phyloP scores from a whole-genome alignment of 2,113 vertebrate species.

The Sorex araneus region DNA sequence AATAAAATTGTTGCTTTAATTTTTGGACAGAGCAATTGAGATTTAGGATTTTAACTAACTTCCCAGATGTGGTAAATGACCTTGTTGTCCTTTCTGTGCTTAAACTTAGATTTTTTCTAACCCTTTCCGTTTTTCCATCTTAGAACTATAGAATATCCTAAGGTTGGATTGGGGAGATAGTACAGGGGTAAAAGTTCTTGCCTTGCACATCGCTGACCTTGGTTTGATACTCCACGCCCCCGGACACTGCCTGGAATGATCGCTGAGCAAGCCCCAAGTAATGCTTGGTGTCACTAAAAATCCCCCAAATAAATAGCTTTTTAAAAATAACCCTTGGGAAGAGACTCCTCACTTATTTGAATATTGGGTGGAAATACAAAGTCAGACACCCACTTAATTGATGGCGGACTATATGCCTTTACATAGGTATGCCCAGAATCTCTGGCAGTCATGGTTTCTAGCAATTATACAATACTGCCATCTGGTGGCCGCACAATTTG shows the following conservation, averaged over 20 bases:
- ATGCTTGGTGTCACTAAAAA: too few species aligned
- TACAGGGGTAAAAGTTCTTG: too few species aligned
- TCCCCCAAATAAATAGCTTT: too few species aligned
- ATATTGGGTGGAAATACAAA: conserved; percentile 36
- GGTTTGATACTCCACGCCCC: too few species aligned
- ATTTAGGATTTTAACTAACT: neutral
- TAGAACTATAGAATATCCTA: conserved; percentile 3
- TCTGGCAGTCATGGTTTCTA: neutral
- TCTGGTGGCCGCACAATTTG: conserved; percentile 60
- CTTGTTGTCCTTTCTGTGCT: neutral
- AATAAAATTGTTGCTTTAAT: conserved; percentile 31
- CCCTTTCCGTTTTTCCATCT: conserved; percentile 52
- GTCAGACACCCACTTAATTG: neutral
- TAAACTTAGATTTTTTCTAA: conserved; percentile 44
- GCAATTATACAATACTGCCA: conserved; percentile 77
- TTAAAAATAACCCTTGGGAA: neutral
- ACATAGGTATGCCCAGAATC: neutral
- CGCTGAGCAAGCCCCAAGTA: too few species aligned
- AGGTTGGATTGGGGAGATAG: too few species aligned
- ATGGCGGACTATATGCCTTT: neutral
- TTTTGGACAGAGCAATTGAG: conserved; percentile 1
- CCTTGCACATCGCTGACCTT: too few species aligned
- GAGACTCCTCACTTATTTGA: conserved; percentile 55
- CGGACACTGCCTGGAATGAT: too few species aligned
- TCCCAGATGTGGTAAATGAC: neutral